These are phyloP conservation scores for Drosophila kikkawai DNA, from an alignment of 1,140 invertebrate genomes.

Conservation along the genomic window DNA sequence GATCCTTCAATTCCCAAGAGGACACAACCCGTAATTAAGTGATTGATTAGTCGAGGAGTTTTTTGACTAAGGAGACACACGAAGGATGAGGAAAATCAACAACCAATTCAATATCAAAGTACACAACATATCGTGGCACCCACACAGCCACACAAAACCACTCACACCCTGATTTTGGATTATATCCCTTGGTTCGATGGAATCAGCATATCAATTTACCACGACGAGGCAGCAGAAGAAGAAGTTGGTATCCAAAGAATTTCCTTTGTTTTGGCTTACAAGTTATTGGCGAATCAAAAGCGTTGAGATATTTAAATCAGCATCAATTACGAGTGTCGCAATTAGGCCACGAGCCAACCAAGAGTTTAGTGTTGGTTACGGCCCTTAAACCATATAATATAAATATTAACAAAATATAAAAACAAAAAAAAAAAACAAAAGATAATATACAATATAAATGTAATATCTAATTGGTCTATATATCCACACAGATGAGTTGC, in stretches of 20 bases:
- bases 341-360: constrained; percentile 64
- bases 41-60: constrained; percentile 50
- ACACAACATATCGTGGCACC: constrained; percentile 80
- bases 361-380: constrained; percentile 83
- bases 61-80: constrained; percentile 35
- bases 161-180: constrained; percentile 44
- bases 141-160: constrained; percentile 36
- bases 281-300: constrained; percentile 47
- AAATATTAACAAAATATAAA: constrained; percentile 1
- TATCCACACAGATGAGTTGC: constrained; percentile 72
- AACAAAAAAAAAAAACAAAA: constrained; percentile 24
- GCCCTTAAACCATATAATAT: constrained; percentile 40
- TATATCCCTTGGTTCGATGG: constrained; percentile 62
- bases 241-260: constrained; percentile 56
- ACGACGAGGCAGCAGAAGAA: constrained; percentile 70
- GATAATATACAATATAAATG: constrained; percentile 43
- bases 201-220: constrained; percentile 84
- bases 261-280: constrained; percentile 51
- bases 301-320: constrained; percentile 53
- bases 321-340: constrained; percentile 74
- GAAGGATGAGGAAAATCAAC: constrained; percentile 27
- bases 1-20: not conserved
- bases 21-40: constrained; percentile 54
- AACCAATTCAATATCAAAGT: constrained; percentile 82
- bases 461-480: constrained; percentile 76